phyloP scores from a whole-genome alignment of 2,888 invertebrate genomes.

The Dynastes maya region DNA sequence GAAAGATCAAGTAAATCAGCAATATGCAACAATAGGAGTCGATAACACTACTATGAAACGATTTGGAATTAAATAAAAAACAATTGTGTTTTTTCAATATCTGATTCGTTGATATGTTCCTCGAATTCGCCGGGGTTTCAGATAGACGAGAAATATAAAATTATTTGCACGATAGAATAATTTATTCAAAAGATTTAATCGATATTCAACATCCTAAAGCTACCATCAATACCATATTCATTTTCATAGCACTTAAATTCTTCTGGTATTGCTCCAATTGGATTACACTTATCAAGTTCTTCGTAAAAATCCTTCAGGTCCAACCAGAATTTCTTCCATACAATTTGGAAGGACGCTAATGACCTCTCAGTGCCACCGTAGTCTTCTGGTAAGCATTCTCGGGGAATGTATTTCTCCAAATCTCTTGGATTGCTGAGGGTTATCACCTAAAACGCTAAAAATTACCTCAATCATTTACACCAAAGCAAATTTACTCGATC shows the following conservation, averaged over 20 bases:
- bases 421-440: neutral
- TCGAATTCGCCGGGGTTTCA: too few species aligned
- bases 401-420: constrained; percentile 60
- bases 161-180: too few species aligned
- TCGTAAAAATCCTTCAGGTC: constrained; percentile 74
- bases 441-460: neutral
- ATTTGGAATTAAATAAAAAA: too few species aligned
- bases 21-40: too few species aligned
- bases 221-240: constrained; percentile 72
- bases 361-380: constrained; percentile 72
- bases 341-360: too few species aligned
- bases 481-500: constrained; percentile 60
- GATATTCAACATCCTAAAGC: constrained; percentile 75
- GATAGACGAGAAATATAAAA: too few species aligned
- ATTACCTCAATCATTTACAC: neutral
- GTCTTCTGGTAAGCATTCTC: constrained; percentile 76
- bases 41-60: too few species aligned
- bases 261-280: constrained; percentile 55
- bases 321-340: constrained; percentile 62
- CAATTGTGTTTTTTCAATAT: too few species aligned
- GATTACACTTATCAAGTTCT: constrained; percentile 65
- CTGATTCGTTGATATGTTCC: too few species aligned
- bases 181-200: too few species aligned
- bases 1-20: too few species aligned
- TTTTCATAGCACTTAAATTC: constrained; percentile 39